These are phyloP conservation scores for Cyprinodon diabolis DNA, from an alignment of 2,797 vertebrate genomes.

Conservation along the genomic window DNA sequence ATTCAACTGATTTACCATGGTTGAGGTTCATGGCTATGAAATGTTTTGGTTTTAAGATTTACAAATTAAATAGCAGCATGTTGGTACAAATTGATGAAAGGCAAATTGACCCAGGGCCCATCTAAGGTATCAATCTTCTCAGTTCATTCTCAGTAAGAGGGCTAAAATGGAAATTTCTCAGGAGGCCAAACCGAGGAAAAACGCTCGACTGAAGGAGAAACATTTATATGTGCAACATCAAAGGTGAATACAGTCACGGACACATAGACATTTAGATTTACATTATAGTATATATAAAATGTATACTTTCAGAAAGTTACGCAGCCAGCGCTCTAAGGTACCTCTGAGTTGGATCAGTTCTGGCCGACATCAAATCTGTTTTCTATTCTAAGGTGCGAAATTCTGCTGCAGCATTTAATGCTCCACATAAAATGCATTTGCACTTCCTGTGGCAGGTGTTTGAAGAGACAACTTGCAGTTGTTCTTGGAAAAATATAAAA, in stretches of 20 bases:
- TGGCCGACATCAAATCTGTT: constrained; percentile 56
- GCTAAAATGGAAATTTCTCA: background rate
- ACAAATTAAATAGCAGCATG: background rate
- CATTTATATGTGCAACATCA: constrained; percentile 41
- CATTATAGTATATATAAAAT: constrained; percentile 70
- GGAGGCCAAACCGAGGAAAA: constrained; percentile 19
- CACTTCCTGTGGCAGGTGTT: constrained; percentile 51
- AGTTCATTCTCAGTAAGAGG: constrained; percentile 6
- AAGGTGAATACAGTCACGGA: constrained; percentile 50
- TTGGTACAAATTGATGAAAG: background rate
- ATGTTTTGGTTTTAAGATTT: background rate
- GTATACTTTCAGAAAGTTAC: constrained; percentile 64
- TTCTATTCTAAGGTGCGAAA: constrained; percentile 45
- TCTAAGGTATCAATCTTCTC: constrained; percentile 2
- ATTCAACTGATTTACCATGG: background rate
- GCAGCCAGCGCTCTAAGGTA: constrained; percentile 50
- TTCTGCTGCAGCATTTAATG: constrained; percentile 47
- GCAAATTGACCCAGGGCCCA: background rate
- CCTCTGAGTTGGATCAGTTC: constrained; percentile 56
- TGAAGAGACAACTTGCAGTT: constrained; percentile 58
- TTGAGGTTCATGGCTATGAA: background rate
- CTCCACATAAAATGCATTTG: constrained; percentile 40
- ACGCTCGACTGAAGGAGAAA: constrained; percentile 31
- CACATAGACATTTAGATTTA: constrained; percentile 73
- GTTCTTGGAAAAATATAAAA: constrained; percentile 76